Percentiles rank a stretch among this genome's conserved stretches.
Conservation (phyloP, 2,797 vertebrate genomes). For the Allobates femoralis region DNA sequence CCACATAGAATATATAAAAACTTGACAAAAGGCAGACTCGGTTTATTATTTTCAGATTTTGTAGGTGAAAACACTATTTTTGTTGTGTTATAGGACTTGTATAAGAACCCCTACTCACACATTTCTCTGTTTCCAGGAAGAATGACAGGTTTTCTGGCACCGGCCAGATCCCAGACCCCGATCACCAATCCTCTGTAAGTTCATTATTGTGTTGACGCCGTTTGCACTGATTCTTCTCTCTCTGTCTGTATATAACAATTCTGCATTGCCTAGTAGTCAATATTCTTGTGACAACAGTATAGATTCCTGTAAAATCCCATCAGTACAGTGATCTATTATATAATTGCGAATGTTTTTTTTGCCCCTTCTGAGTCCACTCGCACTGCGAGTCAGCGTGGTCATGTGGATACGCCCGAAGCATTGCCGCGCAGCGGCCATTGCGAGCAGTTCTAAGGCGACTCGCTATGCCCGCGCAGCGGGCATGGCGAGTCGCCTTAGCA, state of each 20-base stretch:
- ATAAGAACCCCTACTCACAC: not conserved
- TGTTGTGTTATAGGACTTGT: not conserved
- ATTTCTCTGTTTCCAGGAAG: conserved; percentile 62
- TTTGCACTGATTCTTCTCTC: not conserved
- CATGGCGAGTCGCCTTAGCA: too few species aligned
- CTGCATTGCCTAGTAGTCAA: not conserved
- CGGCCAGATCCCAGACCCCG: conserved; percentile 63
- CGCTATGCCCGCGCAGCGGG: too few species aligned
- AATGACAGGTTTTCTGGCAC: conserved; percentile 54
- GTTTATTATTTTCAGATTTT: too few species aligned
- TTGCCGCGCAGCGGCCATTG: too few species aligned
- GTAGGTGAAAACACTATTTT: not conserved
- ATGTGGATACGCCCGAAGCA: too few species aligned
- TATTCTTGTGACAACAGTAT: too few species aligned
- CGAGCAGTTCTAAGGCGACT: too few species aligned
- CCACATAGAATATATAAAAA: not conserved
- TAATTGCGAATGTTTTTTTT: too few species aligned
- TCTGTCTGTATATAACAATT: not conserved
- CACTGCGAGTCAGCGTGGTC: too few species aligned
- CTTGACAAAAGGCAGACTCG: not conserved
- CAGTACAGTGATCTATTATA: too few species aligned
- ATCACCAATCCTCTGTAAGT: conserved; percentile 67
- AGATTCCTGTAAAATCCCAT: too few species aligned
- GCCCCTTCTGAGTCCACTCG: too few species aligned
- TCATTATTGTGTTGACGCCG: not conserved